A percentile compares a stretch with the other conserved stretches of the same genome.
phyloP scores from a whole-genome alignment of 2,797 vertebrate species.

The Spinibarbus caldwelli region DNA sequence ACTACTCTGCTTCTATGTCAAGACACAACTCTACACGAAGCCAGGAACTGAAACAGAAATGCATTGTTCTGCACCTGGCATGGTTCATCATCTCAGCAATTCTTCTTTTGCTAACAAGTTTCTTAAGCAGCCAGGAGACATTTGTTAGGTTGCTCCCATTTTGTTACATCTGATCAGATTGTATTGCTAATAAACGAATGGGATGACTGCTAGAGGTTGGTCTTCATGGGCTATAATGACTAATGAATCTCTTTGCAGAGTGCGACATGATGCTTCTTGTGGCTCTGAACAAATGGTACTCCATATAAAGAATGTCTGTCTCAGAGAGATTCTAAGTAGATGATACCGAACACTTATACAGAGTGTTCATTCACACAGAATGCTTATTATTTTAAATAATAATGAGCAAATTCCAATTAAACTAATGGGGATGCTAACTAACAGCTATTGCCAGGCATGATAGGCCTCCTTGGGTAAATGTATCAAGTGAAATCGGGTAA shows the following conservation, averaged over 20 bases:
- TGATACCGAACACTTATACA: neutral
- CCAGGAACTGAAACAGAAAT: neutral
- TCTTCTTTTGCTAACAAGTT: slow-evolving; percentile 25
- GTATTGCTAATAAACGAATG: neutral
- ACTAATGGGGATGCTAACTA: neutral
- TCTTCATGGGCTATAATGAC: slow-evolving; percentile 1
- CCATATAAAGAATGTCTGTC: slow-evolving; percentile 12
- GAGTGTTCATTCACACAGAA: neutral
- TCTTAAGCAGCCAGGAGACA: neutral
- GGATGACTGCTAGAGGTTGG: neutral
- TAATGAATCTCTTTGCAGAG: slow-evolving; percentile 5
- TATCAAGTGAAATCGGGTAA: neutral
- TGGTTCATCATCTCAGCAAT: slow-evolving; percentile 10
- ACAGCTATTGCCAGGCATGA: neutral
- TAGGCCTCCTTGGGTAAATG: neutral
- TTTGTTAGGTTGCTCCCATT: slow-evolving; percentile 19
- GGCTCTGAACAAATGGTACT: slow-evolving; percentile 14
- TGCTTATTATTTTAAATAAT: neutral
- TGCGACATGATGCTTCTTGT: neutral
- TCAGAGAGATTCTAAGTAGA: neutral
- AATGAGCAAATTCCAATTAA: neutral
- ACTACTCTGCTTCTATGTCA: slow-evolving; percentile 7
- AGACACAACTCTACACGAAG: neutral
- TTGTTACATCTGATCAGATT: slow-evolving; percentile 10
- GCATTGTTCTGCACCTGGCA: slow-evolving; percentile 9